phyloP scores from a whole-genome alignment of 2,888 invertebrate genomes.

The Thumatha senex region DNA sequence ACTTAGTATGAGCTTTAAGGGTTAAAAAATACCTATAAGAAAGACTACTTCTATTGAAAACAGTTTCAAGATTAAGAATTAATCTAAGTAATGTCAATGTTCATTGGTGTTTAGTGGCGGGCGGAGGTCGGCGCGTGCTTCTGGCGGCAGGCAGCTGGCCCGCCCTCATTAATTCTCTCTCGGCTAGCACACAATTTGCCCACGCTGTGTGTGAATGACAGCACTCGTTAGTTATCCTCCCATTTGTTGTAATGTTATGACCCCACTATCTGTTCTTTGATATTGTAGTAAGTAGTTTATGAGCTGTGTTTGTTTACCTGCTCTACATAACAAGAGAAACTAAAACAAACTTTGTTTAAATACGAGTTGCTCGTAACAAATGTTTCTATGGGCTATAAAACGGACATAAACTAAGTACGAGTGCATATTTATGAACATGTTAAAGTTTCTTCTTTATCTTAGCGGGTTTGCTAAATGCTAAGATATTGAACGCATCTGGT shows the following conservation, averaged over 20 bases:
- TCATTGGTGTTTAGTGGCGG: constrained; percentile 33
- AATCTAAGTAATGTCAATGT: constrained; percentile 33
- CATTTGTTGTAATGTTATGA: constrained; percentile 55
- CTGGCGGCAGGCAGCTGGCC: constrained; percentile 37
- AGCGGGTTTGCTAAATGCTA: too few relatives aligned
- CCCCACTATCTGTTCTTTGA: constrained; percentile 58
- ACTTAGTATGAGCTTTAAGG: too few relatives aligned
- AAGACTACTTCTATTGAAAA: constrained; percentile 19
- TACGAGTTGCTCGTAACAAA: constrained; percentile 38
- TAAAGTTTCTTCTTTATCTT: too few relatives aligned
- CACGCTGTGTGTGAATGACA: constrained; percentile 63
- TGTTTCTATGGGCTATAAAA: constrained; percentile 51
- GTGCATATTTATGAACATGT: constrained; percentile 55
- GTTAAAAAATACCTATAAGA: constrained; percentile 7
- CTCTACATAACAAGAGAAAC: constrained; percentile 30
- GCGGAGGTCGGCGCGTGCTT: constrained; percentile 35
- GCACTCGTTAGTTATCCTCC: constrained; percentile 65
- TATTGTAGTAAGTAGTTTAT: constrained; percentile 42
- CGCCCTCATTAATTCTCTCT: constrained; percentile 60
- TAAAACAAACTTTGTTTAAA: constrained; percentile 29
- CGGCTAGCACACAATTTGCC: constrained; percentile 51
- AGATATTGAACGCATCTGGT: too few relatives aligned
- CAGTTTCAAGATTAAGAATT: constrained; percentile 21
- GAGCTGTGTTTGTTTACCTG: constrained; percentile 28
- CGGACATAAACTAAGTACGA: constrained; percentile 58